Percentiles rank a stretch among this genome's conserved stretches.
Evolutionary conservation across 2,888 invertebrate species (phyloP).

Genomic region (Tupiocoris notatus): DNA sequence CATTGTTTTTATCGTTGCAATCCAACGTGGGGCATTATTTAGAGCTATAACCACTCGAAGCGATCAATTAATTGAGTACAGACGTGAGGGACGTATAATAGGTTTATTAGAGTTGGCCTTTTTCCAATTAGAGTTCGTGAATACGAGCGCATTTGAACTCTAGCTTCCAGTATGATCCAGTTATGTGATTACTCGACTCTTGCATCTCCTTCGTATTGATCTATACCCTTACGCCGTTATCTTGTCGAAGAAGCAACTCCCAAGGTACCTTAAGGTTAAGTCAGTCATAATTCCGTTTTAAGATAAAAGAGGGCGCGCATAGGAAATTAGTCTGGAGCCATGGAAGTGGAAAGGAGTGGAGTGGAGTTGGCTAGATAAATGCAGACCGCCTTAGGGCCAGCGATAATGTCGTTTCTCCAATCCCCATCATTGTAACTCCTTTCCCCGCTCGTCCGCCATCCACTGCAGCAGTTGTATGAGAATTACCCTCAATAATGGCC

Average conservation of each 20-base stretch:
- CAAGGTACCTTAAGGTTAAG: conserved; percentile 1
- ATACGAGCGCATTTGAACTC: too few species aligned
- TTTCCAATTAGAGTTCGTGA: too few species aligned
- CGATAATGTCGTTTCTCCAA: conserved; percentile 22
- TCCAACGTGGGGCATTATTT: too few species aligned
- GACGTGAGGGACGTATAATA: too few species aligned
- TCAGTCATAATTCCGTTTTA: conserved; percentile 12
- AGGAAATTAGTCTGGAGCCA: conserved; percentile 26
- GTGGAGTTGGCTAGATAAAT: conserved; percentile 11
- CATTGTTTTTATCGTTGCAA: too few species aligned
- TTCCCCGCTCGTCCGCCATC: too few species aligned
- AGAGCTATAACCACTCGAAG: too few species aligned
- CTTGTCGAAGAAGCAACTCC: background rate
- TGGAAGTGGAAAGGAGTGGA: background rate
- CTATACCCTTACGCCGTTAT: background rate
- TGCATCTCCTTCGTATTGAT: too few species aligned
- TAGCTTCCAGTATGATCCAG: too few species aligned
- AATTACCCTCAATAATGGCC: conserved; percentile 35
- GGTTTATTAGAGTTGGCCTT: too few species aligned
- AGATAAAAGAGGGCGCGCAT: conserved; percentile 25
- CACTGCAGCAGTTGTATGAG: conserved; percentile 5
- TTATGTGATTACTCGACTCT: too few species aligned
- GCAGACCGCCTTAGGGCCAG: conserved; percentile 2
- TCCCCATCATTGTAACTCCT: background rate
- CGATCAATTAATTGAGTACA: too few species aligned